Evolutionary conservation across 2,797 vertebrate species (phyloP).

Genomic region (Erpetoichthys calabaricus): DNA sequence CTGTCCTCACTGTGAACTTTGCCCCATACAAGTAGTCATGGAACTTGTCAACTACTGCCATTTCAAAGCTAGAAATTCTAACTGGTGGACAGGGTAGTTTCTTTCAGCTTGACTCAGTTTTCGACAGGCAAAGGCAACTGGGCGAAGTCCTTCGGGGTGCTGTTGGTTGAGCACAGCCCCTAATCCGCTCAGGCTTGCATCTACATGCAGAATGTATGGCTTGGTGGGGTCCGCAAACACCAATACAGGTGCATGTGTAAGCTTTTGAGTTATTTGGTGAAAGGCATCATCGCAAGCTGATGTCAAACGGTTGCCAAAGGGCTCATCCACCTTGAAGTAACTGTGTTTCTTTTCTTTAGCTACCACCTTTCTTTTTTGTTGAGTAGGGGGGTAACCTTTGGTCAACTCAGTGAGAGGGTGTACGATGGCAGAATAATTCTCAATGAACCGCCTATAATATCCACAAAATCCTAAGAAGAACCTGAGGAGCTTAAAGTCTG

Average conservation of each 20-base stretch:
- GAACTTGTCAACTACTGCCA: background rate
- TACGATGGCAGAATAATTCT: too few species aligned
- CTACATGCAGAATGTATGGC: background rate
- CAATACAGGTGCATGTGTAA: too few species aligned
- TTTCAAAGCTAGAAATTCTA: slow-evolving; percentile 1
- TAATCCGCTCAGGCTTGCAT: background rate
- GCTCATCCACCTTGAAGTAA: too few species aligned
- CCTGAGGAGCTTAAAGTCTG: background rate
- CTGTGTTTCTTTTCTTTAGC: too few species aligned
- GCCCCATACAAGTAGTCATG: background rate
- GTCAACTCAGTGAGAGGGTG: too few species aligned
- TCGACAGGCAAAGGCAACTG: background rate
- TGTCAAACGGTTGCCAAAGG: too few species aligned
- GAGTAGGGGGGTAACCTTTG: too few species aligned
- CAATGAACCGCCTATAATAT: background rate
- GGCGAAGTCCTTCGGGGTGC: background rate
- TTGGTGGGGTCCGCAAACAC: background rate
- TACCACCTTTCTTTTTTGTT: too few species aligned
- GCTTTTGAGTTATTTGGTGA: too few species aligned
- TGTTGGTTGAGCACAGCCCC: background rate
- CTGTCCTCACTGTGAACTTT: background rate
- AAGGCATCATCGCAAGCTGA: too few species aligned
- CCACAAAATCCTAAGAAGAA: background rate
- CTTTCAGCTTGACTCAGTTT: background rate
- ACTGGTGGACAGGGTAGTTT: background rate